These are phyloP conservation scores for Eupithecia subfuscata DNA, from an alignment of 2,888 invertebrate genomes.

Conservation along the genomic window DNA sequence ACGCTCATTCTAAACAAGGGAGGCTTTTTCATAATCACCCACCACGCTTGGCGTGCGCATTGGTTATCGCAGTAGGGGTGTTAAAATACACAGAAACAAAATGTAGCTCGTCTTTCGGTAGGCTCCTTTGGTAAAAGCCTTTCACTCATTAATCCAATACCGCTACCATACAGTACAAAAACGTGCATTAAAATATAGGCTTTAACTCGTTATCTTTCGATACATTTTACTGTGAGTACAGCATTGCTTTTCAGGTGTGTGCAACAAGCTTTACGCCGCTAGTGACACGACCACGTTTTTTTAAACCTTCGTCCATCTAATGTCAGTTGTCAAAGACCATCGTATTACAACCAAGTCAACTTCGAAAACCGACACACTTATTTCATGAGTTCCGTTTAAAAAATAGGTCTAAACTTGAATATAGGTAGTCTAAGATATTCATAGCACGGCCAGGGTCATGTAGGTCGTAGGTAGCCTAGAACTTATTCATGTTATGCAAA, in stretches of 20 bases:
- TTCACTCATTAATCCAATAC: no score
- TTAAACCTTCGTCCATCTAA: neutral
- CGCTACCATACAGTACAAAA: no score
- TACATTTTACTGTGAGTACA: no score
- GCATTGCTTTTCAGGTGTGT: no score
- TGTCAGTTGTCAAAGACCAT: neutral
- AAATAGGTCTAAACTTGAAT: neutral
- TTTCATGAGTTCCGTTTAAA: neutral
- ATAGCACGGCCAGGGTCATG: neutral
- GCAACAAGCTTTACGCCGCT: no score
- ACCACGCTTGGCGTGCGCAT: no score
- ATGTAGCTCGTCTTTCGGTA: neutral
- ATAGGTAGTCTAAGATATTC: neutral
- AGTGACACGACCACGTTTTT: neutral
- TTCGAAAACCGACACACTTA: neutral
- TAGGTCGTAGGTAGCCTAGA: slow-evolving; percentile 1
- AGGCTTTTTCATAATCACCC: no score
- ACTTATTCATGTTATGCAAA: slow-evolving; percentile 12
- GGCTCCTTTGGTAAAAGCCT: no score
- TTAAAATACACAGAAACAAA: neutral
- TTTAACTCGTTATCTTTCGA: no score
- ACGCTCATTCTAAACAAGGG: no score
- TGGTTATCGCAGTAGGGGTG: no score
- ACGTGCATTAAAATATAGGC: no score
- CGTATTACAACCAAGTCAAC: neutral